Evolutionary conservation across 2,113 vertebrate species (phyloP).

Genomic region (Apodemus sylvaticus): DNA sequence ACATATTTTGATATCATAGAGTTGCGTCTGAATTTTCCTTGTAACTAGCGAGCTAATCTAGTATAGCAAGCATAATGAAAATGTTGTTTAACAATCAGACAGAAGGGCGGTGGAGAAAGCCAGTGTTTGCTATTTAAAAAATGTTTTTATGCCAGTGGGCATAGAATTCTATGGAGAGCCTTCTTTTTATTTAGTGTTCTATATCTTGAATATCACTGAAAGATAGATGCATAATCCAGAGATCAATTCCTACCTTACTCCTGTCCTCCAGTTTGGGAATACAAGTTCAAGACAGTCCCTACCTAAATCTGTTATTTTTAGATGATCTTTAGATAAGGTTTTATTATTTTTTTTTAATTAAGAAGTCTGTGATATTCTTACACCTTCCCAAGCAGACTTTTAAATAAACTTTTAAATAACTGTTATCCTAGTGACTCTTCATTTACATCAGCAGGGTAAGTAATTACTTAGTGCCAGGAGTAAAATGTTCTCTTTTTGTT

Average conservation of each 20-base stretch:
- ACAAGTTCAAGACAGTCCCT: conserved; percentile 25
- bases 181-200: conserved; percentile 49
- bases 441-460: neutral
- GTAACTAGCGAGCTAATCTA: conserved; percentile 51
- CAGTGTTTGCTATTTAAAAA: conserved; percentile 55
- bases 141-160: conserved; percentile 32
- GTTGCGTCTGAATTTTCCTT: conserved; percentile 42
- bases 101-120: conserved; percentile 31
- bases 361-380: neutral
- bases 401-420: neutral
- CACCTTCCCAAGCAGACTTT: neutral
- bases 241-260: neutral
- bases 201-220: conserved; percentile 63
- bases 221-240: conserved; percentile 60
- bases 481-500: neutral
- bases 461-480: conserved; percentile 4
- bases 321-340: neutral
- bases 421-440: neutral
- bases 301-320: neutral
- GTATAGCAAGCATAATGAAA: conserved; percentile 66
- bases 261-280: neutral
- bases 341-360: neutral
- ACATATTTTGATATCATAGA: conserved; percentile 46
- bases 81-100: conserved; percentile 73
- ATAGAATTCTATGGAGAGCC: neutral